These are phyloP conservation scores for Branchipolynoe longqiensis DNA, from an alignment of 2,888 invertebrate genomes.

Conservation along the genomic window DNA sequence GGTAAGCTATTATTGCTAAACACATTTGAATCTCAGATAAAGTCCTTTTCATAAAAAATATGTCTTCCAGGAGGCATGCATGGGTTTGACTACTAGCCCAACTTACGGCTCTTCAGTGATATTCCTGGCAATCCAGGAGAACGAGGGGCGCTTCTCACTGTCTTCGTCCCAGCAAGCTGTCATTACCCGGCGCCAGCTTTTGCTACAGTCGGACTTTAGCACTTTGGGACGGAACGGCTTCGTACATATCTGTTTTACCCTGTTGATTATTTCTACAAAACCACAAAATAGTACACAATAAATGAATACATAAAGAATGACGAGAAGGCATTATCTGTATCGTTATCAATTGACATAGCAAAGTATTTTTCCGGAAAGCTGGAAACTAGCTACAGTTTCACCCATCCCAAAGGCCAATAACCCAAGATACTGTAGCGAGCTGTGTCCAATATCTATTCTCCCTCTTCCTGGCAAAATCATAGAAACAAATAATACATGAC, in stretches of 20 bases:
- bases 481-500: neutral
- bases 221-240: slow-evolving; percentile 59
- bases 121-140: slow-evolving; percentile 20
- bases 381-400: too few relatives aligned
- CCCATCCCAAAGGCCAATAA: too few relatives aligned
- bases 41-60: neutral
- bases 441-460: too few relatives aligned
- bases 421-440: too few relatives aligned
- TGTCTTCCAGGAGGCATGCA: too few relatives aligned
- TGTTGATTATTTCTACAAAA: slow-evolving; percentile 22
- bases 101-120: slow-evolving; percentile 44
- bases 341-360: neutral
- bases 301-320: neutral
- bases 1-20: neutral
- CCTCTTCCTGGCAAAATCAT: too few relatives aligned
- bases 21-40: neutral
- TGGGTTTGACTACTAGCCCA: too few relatives aligned
- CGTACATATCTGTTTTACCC: neutral
- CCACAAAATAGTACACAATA: neutral
- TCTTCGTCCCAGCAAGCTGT: slow-evolving; percentile 59
- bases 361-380: too few relatives aligned
- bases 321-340: neutral
- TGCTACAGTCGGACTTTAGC: slow-evolving; percentile 19
- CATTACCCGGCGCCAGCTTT: slow-evolving; percentile 60
- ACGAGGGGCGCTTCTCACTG: slow-evolving; percentile 57